Base-by-base conservation (phyloP, 2,113 vertebrate species). In the Coturnix japonica region DNA sequence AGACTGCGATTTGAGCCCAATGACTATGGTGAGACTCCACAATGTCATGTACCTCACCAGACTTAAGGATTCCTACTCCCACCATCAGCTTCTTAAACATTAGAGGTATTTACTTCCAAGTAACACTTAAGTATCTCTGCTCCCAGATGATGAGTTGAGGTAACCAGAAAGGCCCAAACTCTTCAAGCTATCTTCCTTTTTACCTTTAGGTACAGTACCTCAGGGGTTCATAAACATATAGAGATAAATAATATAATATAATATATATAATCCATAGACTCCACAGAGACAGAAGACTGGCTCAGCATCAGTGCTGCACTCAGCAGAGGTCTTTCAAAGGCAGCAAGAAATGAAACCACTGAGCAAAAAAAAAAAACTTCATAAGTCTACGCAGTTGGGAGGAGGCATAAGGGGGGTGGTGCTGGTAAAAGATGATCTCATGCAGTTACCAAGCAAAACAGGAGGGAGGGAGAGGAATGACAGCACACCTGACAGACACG, bases 401-500 rank as follows among this genome's bases (percentile, higher is more conserved):
- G 82, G 51, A 89, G 28, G 63, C 23, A 26, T 33, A 47, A 66
- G 22, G 22, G 19, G 39, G 64, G 43, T 71, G 44, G 87, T 81
- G 88, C 61, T 47, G 10, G 87, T 57, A 93, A 75, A 66, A 67
- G 88, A 85, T 95, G 94, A 94, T 94, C 93, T 95, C 94, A 95
- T 8, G 2, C 56, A 84, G 65, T 73, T 94, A 95, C 94, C 94
- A 94, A 83, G 93, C 91, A 89, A 95, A 95, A 94, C 91, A 93
- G 82, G 79, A 95, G 86, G 70, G 74, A 95, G 76, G 47, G 69
- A 91, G 53, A 93, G 47, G 85, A 90, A 92, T 85, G 79, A 85
- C 89, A 91, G 76, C 85, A 91, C 80, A 91, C 73, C 91, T 93
- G 91, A 96, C 74, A 91, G 81, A 80, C 95, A 74, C 91, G 95